Percentiles rank a stretch among this genome's conserved stretches.
phyloP scores from a whole-genome alignment of 2,888 invertebrate species.

The Acronicta aceris region DNA sequence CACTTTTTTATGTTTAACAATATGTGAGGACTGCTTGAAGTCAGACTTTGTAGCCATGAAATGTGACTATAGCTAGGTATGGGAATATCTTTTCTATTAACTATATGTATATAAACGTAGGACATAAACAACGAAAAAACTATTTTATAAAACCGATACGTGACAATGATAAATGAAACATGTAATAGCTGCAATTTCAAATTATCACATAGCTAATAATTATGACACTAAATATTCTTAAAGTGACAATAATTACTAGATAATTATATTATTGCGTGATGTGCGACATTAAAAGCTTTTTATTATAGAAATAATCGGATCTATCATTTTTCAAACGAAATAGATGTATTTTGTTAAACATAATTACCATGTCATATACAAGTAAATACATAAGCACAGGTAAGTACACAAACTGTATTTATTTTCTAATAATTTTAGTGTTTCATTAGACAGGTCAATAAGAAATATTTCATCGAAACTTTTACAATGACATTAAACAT shows the following conservation, averaged over 20 bases:
- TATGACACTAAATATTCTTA: slow-evolving; percentile 22
- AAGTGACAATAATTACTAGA: slow-evolving; percentile 63
- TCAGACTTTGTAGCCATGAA: slow-evolving; percentile 25
- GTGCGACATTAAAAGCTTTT: slow-evolving; percentile 59
- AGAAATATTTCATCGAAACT: slow-evolving; percentile 11
- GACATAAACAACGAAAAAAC: too few relatives aligned
- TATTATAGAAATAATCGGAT: slow-evolving; percentile 36
- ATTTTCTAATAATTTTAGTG: slow-evolving; percentile 17
- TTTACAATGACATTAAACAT: slow-evolving; percentile 28
- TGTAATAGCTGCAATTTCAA: slow-evolving; percentile 9
- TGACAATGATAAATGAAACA: slow-evolving; percentile 15
- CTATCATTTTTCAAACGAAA: slow-evolving; percentile 27
- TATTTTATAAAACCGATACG: not conserved
- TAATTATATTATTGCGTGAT: slow-evolving; percentile 77
- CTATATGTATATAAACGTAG: too few relatives aligned
- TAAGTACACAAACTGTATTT: not conserved
- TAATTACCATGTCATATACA: slow-evolving; percentile 2
- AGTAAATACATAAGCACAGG: too few relatives aligned
- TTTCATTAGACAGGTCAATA: slow-evolving; percentile 20
- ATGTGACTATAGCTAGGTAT: slow-evolving; percentile 35
- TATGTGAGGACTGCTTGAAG: slow-evolving; percentile 28
- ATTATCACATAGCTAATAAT: slow-evolving; percentile 12
- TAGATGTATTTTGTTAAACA: slow-evolving; percentile 10
- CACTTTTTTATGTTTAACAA: slow-evolving; percentile 9
- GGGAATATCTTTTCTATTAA: too few relatives aligned